phyloP scores from a whole-genome alignment of 2,888 invertebrate genomes.

The Nymphalis urticae region DNA sequence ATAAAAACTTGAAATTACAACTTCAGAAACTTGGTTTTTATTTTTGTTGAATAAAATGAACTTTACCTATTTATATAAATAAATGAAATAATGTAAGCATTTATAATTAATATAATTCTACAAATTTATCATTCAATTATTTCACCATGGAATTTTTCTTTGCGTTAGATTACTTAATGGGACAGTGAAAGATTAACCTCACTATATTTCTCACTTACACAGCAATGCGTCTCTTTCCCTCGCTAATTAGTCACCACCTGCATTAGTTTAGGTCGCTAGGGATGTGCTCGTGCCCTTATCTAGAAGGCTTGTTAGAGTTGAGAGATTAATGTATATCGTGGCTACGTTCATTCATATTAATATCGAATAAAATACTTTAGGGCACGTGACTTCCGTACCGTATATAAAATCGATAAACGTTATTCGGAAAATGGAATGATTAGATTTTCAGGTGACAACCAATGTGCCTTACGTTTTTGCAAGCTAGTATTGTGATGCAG shows the following conservation, averaged over 20 bases:
- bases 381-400: background rate
- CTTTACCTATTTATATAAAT: too few species aligned
- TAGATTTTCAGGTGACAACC: constrained; percentile 20
- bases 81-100: too few species aligned
- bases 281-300: constrained; percentile 10
- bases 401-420: background rate
- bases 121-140: constrained; percentile 3
- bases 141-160: constrained; percentile 1
- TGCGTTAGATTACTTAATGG: constrained; percentile 3
- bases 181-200: constrained; percentile 9
- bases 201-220: background rate
- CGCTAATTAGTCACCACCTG: constrained; percentile 9
- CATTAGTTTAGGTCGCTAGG: constrained; percentile 10
- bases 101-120: too few species aligned
- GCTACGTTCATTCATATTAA: background rate
- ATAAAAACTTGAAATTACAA: too few species aligned
- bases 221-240: background rate
- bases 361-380: constrained; percentile 1
- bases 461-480: background rate
- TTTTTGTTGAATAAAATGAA: too few species aligned
- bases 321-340: constrained; percentile 7
- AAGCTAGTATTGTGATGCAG: background rate
- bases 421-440: background rate
- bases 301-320: constrained; percentile 8
- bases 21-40: too few species aligned